phyloP scores from a whole-genome alignment of 2,113 vertebrate species.

The Isurus oxyrinchus region DNA sequence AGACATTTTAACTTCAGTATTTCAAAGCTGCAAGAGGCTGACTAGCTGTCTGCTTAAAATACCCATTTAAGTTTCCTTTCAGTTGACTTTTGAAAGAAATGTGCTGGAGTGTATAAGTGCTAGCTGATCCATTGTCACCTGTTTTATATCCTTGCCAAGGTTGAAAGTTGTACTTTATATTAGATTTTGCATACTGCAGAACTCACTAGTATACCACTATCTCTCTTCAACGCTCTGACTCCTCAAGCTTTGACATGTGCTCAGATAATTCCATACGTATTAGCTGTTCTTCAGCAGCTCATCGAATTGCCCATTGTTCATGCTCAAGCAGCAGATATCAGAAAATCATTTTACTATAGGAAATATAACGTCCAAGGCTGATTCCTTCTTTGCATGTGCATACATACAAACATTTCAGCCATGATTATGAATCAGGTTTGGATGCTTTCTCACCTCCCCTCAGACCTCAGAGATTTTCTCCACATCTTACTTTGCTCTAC shows the following conservation, averaged over 20 bases:
- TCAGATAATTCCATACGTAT: background rate
- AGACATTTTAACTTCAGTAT: background rate
- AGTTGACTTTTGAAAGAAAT: background rate
- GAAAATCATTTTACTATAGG: background rate
- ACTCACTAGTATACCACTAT: background rate
- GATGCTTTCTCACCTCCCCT: background rate
- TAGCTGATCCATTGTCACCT: background rate
- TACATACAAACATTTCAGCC: background rate
- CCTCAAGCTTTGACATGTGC: background rate
- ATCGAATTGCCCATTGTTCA: background rate
- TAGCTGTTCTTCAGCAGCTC: background rate
- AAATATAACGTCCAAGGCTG: background rate
- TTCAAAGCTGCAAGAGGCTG: background rate
- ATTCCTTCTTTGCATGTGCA: background rate
- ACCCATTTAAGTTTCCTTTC: background rate
- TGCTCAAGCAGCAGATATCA: background rate
- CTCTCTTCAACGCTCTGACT: background rate
- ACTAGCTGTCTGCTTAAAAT: background rate
- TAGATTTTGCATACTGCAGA: background rate
- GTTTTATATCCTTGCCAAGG: background rate
- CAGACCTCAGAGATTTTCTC: background rate
- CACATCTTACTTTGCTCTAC: background rate
- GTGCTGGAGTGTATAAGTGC: background rate
- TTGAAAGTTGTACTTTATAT: background rate
- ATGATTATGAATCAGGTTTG: background rate